Percentiles rank a stretch among this genome's conserved stretches.
Conservation (phyloP, 2,113 vertebrate species). For the Boleophthalmus pectinirostris region DNA sequence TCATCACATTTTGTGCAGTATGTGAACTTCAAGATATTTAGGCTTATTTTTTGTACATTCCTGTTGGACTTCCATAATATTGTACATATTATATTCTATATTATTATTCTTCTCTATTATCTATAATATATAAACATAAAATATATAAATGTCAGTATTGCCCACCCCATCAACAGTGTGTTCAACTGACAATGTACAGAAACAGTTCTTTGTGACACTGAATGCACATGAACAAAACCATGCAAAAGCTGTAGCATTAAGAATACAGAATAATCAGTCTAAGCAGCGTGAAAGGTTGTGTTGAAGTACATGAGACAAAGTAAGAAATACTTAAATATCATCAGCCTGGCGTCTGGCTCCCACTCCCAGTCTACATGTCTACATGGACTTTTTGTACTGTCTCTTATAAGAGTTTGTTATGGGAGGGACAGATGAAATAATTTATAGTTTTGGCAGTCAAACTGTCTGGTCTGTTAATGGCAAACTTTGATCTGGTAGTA, state of each 20-base stretch:
- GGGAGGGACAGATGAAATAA: slow-evolving; percentile 4
- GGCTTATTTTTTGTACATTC: too few species aligned
- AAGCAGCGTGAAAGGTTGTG: slow-evolving; percentile 24
- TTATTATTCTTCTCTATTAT: too few species aligned
- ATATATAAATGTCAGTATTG: too few species aligned
- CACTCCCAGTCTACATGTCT: too few species aligned
- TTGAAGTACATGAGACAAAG: slow-evolving; percentile 15
- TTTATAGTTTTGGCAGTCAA: slow-evolving; percentile 9
- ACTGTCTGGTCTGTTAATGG: background rate
- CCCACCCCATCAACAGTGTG: too few species aligned
- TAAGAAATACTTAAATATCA: background rate
- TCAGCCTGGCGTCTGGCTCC: background rate
- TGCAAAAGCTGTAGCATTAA: slow-evolving; percentile 18
- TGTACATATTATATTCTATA: too few species aligned
- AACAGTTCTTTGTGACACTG: background rate
- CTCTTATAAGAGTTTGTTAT: background rate
- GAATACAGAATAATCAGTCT: slow-evolving; percentile 30
- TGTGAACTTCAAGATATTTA: too few species aligned
- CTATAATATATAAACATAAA: too few species aligned
- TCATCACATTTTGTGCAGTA: too few species aligned
- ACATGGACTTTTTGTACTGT: too few species aligned
- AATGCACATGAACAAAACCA: slow-evolving; percentile 38
- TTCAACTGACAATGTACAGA: too few species aligned
- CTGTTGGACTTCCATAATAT: too few species aligned
- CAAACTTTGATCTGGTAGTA: background rate